Evolutionary conservation across 2,113 vertebrate species (phyloP).

Genomic region (Tympanuchus pallidicinctus): DNA sequence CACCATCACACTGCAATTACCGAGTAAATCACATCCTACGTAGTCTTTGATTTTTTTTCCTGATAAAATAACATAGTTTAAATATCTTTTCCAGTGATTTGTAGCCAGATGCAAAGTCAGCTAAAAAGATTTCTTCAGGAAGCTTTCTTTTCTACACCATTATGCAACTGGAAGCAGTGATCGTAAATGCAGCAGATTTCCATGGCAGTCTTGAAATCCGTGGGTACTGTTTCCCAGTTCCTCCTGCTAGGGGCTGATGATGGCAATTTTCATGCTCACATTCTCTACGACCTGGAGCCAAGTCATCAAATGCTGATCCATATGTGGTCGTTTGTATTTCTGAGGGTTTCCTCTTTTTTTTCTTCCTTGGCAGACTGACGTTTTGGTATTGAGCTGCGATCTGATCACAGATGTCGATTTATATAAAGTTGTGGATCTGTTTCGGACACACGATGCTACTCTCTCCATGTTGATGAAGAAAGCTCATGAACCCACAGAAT

Average conservation of each 20-base stretch:
- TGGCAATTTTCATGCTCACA: background rate
- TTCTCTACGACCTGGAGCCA: background rate
- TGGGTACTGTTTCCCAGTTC: background rate
- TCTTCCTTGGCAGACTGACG: conserved; percentile 85
- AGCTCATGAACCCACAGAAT: conserved; percentile 87
- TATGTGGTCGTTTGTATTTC: conserved; percentile 5
- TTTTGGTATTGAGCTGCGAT: conserved; percentile 95
- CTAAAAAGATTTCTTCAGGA: conserved; percentile 35
- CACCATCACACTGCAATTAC: conserved; percentile 60
- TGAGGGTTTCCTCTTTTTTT: background rate
- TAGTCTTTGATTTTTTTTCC: conserved; percentile 27
- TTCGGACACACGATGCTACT: conserved; percentile 93
- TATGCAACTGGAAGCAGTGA: conserved; percentile 23
- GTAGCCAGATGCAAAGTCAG: conserved; percentile 60
- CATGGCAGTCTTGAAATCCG: background rate
- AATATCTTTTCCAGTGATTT: conserved; percentile 60
- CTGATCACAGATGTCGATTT: conserved; percentile 94
- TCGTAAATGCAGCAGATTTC: background rate
- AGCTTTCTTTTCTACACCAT: conserved; percentile 45
- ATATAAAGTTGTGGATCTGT: conserved; percentile 96
- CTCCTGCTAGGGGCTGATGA: background rate
- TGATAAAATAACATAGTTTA: conserved; percentile 50
- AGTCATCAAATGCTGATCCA: background rate
- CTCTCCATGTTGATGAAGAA: conserved; percentile 96
- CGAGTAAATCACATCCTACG: conserved; percentile 51